A percentile compares a stretch with the other conserved stretches of the same genome.
These are phyloP conservation scores for Coturnix japonica DNA, from an alignment of 2,113 vertebrate genomes.

Conservation along the genomic window DNA sequence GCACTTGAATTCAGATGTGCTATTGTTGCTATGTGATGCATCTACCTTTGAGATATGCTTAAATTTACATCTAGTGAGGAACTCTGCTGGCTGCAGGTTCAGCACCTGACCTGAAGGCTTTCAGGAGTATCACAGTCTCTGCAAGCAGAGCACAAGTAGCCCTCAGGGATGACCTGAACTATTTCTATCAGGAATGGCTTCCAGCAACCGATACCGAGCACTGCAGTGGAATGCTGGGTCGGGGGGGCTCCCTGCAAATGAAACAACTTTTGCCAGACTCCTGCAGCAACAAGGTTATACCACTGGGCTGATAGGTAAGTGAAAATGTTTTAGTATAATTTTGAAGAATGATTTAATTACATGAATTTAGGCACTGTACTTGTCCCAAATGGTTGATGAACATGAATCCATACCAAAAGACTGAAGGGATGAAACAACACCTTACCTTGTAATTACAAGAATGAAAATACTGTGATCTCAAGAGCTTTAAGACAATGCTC, in stretches of 20 bases:
- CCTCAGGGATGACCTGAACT: neutral
- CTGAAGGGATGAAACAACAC: rapidly evolving
- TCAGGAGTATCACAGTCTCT: neutral
- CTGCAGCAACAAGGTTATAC: slow-evolving; percentile 66
- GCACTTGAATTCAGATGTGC: neutral
- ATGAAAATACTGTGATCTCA: neutral
- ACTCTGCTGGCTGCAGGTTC: neutral
- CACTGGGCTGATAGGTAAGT: slow-evolving; percentile 69
- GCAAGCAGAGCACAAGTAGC: rapidly evolving
- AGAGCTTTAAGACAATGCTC: neutral
- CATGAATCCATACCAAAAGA: neutral
- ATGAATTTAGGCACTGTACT: neutral
- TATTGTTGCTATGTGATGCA: neutral
- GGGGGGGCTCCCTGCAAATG: slow-evolving; percentile 72
- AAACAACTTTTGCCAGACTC: slow-evolving; percentile 70
- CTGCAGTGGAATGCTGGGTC: slow-evolving; percentile 61
- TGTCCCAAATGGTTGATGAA: neutral
- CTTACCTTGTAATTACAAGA: neutral
- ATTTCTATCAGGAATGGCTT: slow-evolving; percentile 43
- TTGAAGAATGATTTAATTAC: neutral
- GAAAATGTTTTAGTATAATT: neutral
- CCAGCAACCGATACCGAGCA: neutral
- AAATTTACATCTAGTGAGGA: neutral
- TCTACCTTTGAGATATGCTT: neutral
- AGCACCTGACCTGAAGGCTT: rapidly evolving